Evolutionary conservation across 2,888 invertebrate species (phyloP).

Genomic region (Cephus nigrinus): DNA sequence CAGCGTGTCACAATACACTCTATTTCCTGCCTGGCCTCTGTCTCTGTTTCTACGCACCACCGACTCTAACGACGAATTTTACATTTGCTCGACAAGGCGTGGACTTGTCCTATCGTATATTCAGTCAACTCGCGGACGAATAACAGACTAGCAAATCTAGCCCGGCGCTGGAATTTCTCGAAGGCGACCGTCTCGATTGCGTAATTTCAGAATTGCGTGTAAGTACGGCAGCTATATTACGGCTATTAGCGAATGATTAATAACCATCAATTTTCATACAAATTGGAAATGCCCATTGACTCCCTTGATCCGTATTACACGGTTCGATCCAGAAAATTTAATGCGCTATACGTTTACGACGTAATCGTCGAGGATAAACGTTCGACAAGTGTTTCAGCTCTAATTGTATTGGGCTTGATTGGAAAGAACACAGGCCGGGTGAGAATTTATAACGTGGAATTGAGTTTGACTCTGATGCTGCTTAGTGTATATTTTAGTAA

Average conservation of each 20-base stretch:
- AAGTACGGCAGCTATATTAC: background rate
- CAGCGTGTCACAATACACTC: conserved; percentile 29
- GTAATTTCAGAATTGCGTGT: background rate
- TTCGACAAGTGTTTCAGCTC: background rate
- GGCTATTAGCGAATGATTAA: background rate
- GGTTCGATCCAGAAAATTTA: background rate
- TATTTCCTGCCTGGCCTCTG: conserved; percentile 27
- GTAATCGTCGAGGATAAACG: background rate
- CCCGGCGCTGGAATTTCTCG: background rate
- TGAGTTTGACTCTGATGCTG: conserved; percentile 53
- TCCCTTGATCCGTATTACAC: background rate
- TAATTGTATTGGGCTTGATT: background rate
- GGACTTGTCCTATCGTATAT: background rate
- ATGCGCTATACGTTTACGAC: background rate
- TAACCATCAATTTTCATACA: background rate
- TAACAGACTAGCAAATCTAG: background rate
- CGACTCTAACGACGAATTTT: background rate
- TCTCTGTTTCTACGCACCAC: conserved; percentile 17
- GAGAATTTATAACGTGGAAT: conserved; percentile 52
- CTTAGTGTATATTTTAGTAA: conserved; percentile 65
- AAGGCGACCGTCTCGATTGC: background rate
- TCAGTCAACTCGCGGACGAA: background rate
- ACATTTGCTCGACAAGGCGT: background rate
- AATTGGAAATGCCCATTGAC: background rate
- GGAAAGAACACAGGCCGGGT: conserved; percentile 2